phyloP scores from a whole-genome alignment of 2,888 invertebrate genomes.

The Caenorhabditis sp. region DNA sequence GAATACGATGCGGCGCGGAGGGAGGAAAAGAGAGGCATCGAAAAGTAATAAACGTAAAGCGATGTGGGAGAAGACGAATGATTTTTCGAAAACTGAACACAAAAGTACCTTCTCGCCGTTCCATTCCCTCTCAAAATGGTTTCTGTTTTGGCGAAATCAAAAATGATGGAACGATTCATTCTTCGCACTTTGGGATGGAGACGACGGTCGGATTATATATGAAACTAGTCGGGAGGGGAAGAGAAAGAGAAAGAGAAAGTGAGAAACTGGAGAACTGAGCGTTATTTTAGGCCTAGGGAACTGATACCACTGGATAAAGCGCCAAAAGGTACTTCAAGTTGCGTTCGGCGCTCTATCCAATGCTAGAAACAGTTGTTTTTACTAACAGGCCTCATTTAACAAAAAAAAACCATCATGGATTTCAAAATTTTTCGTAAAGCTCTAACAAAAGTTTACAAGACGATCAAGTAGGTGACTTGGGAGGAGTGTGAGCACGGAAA shows the following conservation, averaged over 20 bases:
- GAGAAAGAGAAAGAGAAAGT: constrained; percentile 12
- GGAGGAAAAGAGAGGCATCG: constrained; percentile 11
- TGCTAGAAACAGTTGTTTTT: too few relatives aligned
- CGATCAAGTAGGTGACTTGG: too few relatives aligned
- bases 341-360: too few relatives aligned
- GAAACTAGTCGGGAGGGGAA: constrained; percentile 27
- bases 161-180: constrained; percentile 4
- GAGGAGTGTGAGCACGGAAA: too few relatives aligned
- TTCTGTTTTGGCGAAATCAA: not conserved
- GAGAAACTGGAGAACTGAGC: too few relatives aligned
- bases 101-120: not conserved
- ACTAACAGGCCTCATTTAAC: too few relatives aligned
- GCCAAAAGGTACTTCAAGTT: too few relatives aligned
- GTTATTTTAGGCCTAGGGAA: too few relatives aligned
- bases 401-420: too few relatives aligned
- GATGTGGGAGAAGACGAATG: constrained; percentile 15
- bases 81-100: not conserved
- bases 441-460: too few relatives aligned
- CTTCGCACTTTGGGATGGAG: constrained; percentile 1
- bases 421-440: too few relatives aligned
- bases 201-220: constrained; percentile 26
- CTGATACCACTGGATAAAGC: too few relatives aligned
- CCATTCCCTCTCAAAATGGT: not conserved
- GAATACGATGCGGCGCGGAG: not conserved
- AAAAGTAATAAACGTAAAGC: constrained; percentile 43